A percentile compares a stretch with the other conserved stretches of the same genome.
Evolutionary conservation across 2,113 vertebrate genomes (phyloP).

Genomic region (Accipiter virgatus): DNA sequence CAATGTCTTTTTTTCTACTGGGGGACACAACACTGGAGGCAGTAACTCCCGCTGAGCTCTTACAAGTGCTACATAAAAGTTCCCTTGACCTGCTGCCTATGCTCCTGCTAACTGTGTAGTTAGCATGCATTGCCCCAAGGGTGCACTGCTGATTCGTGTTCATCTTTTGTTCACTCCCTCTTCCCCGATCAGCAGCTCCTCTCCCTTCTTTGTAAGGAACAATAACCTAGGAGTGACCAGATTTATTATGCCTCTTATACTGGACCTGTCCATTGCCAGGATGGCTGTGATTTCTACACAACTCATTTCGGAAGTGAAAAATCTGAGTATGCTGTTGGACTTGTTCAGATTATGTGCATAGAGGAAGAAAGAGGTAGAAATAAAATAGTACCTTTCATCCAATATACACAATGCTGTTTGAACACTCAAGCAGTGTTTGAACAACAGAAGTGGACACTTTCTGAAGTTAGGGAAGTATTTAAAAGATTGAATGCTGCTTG

Average conservation of each 20-base stretch:
- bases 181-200: background rate
- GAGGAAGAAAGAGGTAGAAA: background rate
- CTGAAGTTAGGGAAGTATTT: background rate
- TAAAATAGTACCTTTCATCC: background rate
- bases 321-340: background rate
- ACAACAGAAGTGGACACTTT: background rate
- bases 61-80: background rate
- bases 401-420: background rate
- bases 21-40: background rate
- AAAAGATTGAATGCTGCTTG: background rate
- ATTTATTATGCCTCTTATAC: rapidly evolving
- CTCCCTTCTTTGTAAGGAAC: background rate
- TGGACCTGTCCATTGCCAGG: background rate
- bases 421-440: background rate
- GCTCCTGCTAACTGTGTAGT: background rate
- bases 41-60: no score
- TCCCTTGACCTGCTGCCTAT: background rate
- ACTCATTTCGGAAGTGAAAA: background rate
- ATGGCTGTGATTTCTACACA: background rate
- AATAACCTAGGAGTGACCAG: background rate
- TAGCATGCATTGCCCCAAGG: conserved; percentile 25
- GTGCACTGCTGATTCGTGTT: conserved; percentile 35
- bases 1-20: rapidly evolving
- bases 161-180: background rate
- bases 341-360: background rate